phyloP scores from a whole-genome alignment of 2,113 vertebrate genomes.

The Mesitornis unicolor region DNA sequence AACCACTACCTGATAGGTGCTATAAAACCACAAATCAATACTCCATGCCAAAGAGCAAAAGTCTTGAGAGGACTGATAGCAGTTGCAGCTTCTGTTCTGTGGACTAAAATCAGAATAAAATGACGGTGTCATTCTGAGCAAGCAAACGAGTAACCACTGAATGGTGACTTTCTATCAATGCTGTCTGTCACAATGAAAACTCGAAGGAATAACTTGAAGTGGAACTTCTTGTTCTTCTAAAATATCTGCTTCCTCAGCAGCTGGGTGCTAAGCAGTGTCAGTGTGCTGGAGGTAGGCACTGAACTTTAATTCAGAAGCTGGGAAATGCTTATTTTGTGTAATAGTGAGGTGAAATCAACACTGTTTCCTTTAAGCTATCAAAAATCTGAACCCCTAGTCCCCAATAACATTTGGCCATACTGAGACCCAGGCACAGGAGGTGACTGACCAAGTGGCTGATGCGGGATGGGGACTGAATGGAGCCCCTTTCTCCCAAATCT shows the following conservation, averaged over 20 bases:
- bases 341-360: not conserved
- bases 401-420: rapidly evolving
- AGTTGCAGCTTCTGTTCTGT: not conserved
- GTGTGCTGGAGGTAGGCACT: not conserved
- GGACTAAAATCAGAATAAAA: not conserved
- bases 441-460: not conserved
- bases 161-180: not conserved
- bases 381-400: not conserved
- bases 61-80: not conserved
- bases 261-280: rapidly evolving
- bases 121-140: constrained; percentile 26
- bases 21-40: not conserved
- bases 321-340: not conserved
- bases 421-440: not conserved
- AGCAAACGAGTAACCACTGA: not conserved
- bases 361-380: not conserved
- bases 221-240: not conserved
- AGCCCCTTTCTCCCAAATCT: not conserved
- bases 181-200: not conserved
- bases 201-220: not conserved
- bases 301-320: not conserved
- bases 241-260: not conserved
- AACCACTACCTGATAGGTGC: not conserved
- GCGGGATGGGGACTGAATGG: not conserved
- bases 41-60: not conserved